Conservation (phyloP, 2,113 vertebrate genomes). For the Nesospiza acunhae region DNA sequence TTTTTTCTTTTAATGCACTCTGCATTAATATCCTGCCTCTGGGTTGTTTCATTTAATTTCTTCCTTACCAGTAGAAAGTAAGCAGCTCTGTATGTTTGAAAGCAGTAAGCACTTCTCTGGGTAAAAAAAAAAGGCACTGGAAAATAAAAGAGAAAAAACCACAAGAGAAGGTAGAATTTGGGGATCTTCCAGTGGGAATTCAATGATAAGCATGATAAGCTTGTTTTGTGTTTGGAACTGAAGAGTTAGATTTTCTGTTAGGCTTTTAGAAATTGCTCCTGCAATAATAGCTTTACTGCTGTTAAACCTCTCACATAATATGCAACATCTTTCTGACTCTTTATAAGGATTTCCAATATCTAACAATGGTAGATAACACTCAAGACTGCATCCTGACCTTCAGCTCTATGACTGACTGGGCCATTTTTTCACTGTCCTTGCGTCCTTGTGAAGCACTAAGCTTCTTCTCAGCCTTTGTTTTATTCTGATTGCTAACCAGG, state of each 20-base stretch:
- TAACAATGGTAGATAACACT: slow-evolving; percentile 56
- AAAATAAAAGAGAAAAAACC: not conserved
- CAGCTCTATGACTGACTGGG: slow-evolving; percentile 34
- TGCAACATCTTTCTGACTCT: slow-evolving; percentile 36
- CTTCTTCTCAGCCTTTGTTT: slow-evolving; percentile 63
- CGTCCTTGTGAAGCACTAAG: slow-evolving; percentile 10
- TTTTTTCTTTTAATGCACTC: slow-evolving; percentile 62
- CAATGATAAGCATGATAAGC: not conserved
- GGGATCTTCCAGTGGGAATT: slow-evolving; percentile 24
- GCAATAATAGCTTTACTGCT: slow-evolving; percentile 29
- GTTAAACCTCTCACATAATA: slow-evolving; percentile 36
- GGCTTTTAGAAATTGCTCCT: slow-evolving; percentile 43
- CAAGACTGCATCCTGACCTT: slow-evolving; percentile 56
- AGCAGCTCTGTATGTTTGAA: slow-evolving; percentile 4
- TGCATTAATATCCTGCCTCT: slow-evolving; percentile 59
- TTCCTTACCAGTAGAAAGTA: slow-evolving; percentile 33
- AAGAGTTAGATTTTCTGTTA: slow-evolving; percentile 50
- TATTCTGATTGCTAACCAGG: slow-evolving; percentile 45
- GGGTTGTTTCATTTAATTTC: slow-evolving; percentile 58
- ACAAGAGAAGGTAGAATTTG: slow-evolving; percentile 2
- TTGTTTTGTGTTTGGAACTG: slow-evolving; percentile 20
- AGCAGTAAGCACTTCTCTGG: not conserved
- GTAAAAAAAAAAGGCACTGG: not conserved
- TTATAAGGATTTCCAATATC: slow-evolving; percentile 38
- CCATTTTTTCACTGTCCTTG: slow-evolving; percentile 27